phyloP scores from a whole-genome alignment of 2,797 vertebrate species.

The Streptopelia turtur region DNA sequence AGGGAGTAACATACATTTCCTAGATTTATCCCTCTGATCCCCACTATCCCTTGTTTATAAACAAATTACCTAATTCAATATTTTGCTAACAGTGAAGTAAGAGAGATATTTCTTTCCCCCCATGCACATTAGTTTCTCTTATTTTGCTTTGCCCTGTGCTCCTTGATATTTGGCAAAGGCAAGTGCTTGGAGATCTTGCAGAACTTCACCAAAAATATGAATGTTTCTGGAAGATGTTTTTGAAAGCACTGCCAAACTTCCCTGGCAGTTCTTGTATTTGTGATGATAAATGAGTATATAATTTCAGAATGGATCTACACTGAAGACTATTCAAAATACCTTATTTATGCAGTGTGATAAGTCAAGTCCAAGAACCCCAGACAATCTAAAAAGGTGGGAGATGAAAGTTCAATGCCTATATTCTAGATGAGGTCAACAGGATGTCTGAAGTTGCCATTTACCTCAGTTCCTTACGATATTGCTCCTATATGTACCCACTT shows the following conservation, averaged over 20 bases:
- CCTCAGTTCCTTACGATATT: not conserved
- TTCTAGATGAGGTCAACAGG: not conserved
- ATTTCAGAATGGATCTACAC: not conserved
- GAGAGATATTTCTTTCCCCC: not conserved
- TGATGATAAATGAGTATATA: not conserved
- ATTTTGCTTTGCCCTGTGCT: not conserved
- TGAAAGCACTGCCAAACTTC: not conserved
- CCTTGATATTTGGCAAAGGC: not conserved
- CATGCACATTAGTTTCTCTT: not conserved
- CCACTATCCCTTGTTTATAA: not conserved
- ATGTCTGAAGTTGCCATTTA: not conserved
- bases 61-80: not conserved
- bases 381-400: not conserved
- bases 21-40: not conserved
- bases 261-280: not conserved
- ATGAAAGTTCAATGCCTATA: not conserved
- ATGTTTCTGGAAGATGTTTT: conserved; percentile 12
- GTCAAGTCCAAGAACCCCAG: not conserved
- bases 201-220: not conserved
- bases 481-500: not conserved
- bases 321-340: not conserved
- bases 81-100: not conserved
- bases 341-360: not conserved
- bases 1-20: not conserved
- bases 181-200: not conserved